These are phyloP conservation scores for Odontocolon sp. DNA, from an alignment of 2,888 invertebrate genomes.

Conservation along the genomic window DNA sequence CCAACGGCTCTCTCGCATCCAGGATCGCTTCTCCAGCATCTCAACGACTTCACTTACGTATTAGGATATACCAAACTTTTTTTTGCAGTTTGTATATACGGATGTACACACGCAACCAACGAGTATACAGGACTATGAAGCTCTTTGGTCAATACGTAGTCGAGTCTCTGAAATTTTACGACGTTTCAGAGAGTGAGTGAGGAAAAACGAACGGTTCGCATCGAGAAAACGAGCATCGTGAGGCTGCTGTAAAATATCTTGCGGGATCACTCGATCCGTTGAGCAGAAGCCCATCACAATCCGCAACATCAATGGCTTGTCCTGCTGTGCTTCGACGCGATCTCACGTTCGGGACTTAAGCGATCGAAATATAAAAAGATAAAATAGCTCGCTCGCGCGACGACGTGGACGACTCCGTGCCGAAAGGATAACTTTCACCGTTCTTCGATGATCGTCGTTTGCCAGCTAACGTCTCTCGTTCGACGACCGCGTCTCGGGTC, in stretches of 20 bases:
- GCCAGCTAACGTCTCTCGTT: conserved; percentile 31
- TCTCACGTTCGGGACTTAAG: conserved; percentile 42
- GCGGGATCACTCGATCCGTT: conserved; percentile 15
- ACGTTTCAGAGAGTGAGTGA: conserved; percentile 7
- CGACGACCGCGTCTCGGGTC: conserved; percentile 47
- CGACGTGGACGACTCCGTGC: conserved; percentile 33
- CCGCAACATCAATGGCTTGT: conserved; percentile 3
- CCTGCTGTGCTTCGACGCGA: conserved; percentile 41
- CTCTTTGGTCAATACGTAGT: too few species aligned
- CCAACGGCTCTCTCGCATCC: conserved; percentile 45
- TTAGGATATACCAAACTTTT: not conserved
- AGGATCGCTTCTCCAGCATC: conserved; percentile 47
- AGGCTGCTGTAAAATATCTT: conserved; percentile 27
- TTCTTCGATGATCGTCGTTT: conserved; percentile 44
- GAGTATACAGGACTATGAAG: too few species aligned
- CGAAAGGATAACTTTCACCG: conserved; percentile 58
- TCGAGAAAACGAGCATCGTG: conserved; percentile 23
- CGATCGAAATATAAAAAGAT: conserved; percentile 33
- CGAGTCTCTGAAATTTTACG: conserved; percentile 27
- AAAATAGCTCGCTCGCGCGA: conserved; percentile 25
- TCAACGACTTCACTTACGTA: too few species aligned
- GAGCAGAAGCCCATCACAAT: not conserved
- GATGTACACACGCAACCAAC: too few species aligned
- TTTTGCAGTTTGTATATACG: too few species aligned
- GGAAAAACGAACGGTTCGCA: conserved; percentile 17